Conservation (phyloP, 2,888 invertebrate genomes). For the Tetanocera ferruginea region DNA sequence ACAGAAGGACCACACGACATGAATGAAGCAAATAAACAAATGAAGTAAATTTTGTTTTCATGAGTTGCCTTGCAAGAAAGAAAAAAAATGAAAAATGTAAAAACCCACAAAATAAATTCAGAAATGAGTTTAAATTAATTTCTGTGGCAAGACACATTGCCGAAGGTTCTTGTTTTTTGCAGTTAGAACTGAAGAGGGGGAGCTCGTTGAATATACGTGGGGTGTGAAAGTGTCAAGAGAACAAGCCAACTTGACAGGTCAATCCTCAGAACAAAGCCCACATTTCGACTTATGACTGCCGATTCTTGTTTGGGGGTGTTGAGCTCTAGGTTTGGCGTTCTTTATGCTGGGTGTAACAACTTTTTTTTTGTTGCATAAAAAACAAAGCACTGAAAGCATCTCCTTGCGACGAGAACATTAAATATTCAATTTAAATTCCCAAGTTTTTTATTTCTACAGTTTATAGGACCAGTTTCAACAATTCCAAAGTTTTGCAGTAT, state of each 20-base stretch:
- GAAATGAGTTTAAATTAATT: slow-evolving; percentile 31
- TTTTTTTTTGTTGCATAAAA: neutral
- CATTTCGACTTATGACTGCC: neutral
- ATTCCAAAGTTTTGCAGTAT: too few species aligned
- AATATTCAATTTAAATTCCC: neutral
- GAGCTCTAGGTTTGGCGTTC: too few species aligned
- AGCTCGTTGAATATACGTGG: neutral
- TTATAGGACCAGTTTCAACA: neutral
- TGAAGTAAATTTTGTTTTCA: slow-evolving; percentile 46
- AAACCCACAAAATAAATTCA: slow-evolving; percentile 27
- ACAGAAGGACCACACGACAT: slow-evolving; percentile 23
- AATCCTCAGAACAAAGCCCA: neutral
- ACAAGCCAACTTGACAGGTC: slow-evolving; percentile 25
- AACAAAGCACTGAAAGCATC: neutral
- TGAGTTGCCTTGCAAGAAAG: slow-evolving; percentile 46
- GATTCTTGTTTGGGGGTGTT: neutral
- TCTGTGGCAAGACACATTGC: slow-evolving; percentile 22
- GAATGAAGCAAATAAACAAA: slow-evolving; percentile 40
- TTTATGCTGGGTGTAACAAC: too few species aligned
- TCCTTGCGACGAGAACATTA: neutral
- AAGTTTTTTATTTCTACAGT: neutral
- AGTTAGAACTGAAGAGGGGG: neutral
- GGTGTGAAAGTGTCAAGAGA: slow-evolving; percentile 32
- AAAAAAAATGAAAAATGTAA: slow-evolving; percentile 21
- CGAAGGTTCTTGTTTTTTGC: neutral